These are phyloP conservation scores for Periphyllus acericola DNA, from an alignment of 2,888 invertebrate species.

Conservation along the genomic window DNA sequence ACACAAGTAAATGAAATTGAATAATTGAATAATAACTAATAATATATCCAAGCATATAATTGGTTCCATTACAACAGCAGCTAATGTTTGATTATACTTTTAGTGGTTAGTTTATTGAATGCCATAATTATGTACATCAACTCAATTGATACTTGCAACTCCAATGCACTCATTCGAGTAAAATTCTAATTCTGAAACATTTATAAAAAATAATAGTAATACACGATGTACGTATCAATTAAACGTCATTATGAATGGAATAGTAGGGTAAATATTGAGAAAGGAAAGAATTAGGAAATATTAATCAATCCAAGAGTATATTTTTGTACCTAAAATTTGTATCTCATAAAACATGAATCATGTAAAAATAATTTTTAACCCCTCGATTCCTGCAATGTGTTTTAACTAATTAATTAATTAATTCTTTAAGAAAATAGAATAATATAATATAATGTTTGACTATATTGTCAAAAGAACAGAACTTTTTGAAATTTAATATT, in stretches of 20 bases:
- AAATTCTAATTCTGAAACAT: slow-evolving; percentile 45
- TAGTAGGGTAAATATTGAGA: not conserved
- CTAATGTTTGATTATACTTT: slow-evolving; percentile 18
- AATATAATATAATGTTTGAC: too few species aligned
- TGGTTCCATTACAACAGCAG: not conserved
- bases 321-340: too few species aligned
- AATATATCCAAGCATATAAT: not conserved
- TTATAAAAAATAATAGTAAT: slow-evolving; percentile 12
- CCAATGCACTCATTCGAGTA: slow-evolving; percentile 4
- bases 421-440: too few species aligned
- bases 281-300: too few species aligned
- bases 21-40: not conserved
- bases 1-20: not conserved
- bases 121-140: slow-evolving; percentile 17
- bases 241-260: not conserved
- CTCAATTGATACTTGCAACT: slow-evolving; percentile 15
- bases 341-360: too few species aligned
- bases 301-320: too few species aligned
- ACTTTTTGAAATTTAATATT: too few species aligned
- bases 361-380: too few species aligned
- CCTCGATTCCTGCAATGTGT: too few species aligned
- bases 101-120: slow-evolving; percentile 18
- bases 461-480: too few species aligned
- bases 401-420: too few species aligned
- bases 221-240: not conserved